Percentiles rank a stretch among this genome's conserved stretches.
phyloP scores from a whole-genome alignment of 2,113 vertebrate genomes.

The Pygoscelis antarcticus region DNA sequence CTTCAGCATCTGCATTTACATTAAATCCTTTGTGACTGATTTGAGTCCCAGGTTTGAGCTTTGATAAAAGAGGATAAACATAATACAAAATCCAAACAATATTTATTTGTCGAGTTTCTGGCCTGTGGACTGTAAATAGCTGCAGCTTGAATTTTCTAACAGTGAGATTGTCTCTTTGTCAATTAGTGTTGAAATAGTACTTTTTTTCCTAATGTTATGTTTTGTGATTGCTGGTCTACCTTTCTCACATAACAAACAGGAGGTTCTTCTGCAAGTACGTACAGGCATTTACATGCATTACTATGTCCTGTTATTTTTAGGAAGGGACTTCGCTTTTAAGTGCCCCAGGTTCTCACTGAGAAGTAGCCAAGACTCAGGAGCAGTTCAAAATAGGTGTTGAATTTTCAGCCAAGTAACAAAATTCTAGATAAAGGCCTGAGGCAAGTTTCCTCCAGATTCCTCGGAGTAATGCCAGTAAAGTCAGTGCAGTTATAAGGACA shows the following conservation, averaged over 20 bases:
- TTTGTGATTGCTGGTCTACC: neutral
- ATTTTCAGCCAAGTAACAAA: neutral
- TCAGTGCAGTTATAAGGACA: neutral
- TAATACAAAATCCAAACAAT: neutral
- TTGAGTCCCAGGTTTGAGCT: neutral
- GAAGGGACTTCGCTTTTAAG: neutral
- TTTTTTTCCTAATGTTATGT: neutral
- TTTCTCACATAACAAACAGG: neutral
- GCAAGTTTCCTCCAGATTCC: neutral
- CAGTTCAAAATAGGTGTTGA: neutral
- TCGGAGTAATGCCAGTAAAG: neutral
- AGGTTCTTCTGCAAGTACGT: neutral
- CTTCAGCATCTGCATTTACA: neutral
- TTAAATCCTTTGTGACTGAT: neutral
- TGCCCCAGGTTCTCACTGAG: neutral
- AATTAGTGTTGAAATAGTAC: neutral
- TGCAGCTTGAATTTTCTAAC: constrained; percentile 36
- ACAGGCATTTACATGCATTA: neutral
- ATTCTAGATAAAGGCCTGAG: neutral
- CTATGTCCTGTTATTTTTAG: neutral
- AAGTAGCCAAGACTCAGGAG: neutral
- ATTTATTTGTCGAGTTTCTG: neutral
- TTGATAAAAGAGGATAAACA: neutral
- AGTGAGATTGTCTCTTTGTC: constrained; percentile 23
- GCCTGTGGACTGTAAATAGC: neutral